phyloP scores from a whole-genome alignment of 2,113 vertebrate species.

The Columba livia region DNA sequence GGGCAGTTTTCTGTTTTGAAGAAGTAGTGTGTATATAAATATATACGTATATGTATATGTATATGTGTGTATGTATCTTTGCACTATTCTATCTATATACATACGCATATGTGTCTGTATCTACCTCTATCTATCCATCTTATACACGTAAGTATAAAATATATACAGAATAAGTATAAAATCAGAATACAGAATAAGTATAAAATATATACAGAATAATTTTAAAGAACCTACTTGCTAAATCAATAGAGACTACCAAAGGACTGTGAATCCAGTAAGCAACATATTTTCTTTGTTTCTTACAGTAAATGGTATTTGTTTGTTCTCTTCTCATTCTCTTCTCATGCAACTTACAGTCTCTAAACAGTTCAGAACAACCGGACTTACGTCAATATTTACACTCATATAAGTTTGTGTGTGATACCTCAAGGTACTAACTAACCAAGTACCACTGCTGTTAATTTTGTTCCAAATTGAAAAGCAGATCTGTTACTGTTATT shows the following conservation, averaged over 20 bases:
- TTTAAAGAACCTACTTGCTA: background rate
- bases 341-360: background rate
- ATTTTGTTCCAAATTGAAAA: background rate
- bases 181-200: background rate
- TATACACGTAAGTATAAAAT: background rate
- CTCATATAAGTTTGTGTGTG: background rate
- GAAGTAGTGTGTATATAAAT: background rate
- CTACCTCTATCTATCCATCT: background rate
- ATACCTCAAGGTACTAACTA: background rate
- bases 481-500: background rate
- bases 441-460: background rate
- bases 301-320: background rate
- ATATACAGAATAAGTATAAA: background rate
- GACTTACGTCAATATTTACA: background rate
- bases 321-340: background rate
- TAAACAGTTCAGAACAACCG: background rate
- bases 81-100: background rate
- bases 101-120: background rate
- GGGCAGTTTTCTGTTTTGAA: background rate
- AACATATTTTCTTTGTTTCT: background rate
- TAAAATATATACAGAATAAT: background rate
- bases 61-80: background rate
- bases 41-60: fast-evolving
- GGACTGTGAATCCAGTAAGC: background rate
- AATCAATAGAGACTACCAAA: background rate